Percentiles rank a stretch among this genome's conserved stretches.
phyloP scores from a whole-genome alignment of 2,113 vertebrate species.

The Benitochromis conjunctus region DNA sequence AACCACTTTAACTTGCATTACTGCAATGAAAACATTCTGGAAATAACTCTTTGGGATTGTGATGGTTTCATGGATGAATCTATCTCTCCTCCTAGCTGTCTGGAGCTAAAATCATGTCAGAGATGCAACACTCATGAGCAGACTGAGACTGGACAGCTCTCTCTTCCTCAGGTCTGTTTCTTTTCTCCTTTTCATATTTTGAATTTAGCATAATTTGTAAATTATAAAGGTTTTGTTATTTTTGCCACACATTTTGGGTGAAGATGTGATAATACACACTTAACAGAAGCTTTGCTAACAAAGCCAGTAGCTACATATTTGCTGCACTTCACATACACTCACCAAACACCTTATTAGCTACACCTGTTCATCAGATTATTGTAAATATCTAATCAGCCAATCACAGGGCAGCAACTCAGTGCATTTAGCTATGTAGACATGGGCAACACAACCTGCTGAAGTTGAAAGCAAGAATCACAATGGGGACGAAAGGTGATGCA shows the following conservation, averaged over 20 bases:
- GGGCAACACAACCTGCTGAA: background rate
- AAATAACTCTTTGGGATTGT: background rate
- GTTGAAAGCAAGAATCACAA: background rate
- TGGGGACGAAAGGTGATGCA: background rate
- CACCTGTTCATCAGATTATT: rapidly evolving
- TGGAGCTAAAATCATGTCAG: background rate
- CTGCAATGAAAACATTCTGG: background rate
- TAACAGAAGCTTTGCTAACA: background rate
- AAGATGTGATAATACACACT: background rate
- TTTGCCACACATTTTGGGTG: background rate
- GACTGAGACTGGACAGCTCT: background rate
- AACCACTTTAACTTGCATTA: background rate
- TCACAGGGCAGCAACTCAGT: background rate
- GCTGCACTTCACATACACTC: background rate
- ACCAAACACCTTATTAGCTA: background rate
- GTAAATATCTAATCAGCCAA: background rate
- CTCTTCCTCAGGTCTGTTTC: background rate
- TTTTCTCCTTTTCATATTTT: background rate
- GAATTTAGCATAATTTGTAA: background rate
- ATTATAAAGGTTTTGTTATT: background rate
- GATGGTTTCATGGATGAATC: background rate
- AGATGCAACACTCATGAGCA: background rate
- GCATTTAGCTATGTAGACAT: background rate
- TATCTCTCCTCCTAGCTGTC: background rate
- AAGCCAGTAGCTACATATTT: background rate